Evolutionary conservation across 2,113 vertebrate species (phyloP).

Genomic region (Laticauda laticaudata): DNA sequence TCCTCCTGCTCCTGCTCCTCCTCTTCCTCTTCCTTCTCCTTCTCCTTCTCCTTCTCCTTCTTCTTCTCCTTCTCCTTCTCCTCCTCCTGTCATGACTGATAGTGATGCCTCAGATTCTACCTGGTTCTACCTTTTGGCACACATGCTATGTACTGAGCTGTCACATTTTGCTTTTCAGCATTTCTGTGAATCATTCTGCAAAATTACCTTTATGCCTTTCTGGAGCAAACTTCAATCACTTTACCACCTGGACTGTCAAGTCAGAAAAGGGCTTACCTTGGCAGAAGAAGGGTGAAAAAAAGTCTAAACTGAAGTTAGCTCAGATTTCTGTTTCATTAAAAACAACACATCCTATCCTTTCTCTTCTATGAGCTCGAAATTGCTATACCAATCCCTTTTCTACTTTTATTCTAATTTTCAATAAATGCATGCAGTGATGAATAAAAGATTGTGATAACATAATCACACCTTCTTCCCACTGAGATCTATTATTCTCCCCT

Average conservation of each 20-base stretch:
- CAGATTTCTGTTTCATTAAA: conserved; percentile 9
- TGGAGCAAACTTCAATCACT: not conserved
- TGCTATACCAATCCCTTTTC: not conserved
- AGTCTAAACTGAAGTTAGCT: not conserved
- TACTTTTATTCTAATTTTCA: not conserved
- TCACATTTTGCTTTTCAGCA: too few species aligned
- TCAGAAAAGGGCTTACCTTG: not conserved
- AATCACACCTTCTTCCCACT: conserved; percentile 12
- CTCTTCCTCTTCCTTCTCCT: too few species aligned
- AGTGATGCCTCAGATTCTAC: not conserved
- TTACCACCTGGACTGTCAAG: not conserved
- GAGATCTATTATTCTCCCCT: conserved; percentile 20
- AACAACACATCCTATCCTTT: conserved; percentile 10
- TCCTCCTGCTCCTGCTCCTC: too few species aligned
- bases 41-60: too few species aligned
- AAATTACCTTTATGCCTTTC: not conserved
- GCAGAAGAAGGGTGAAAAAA: not conserved
- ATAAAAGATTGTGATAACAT: conserved; percentile 32
- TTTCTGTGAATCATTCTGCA: not conserved
- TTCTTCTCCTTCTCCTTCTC: not conserved
- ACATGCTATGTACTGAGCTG: not conserved
- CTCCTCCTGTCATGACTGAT: not conserved
- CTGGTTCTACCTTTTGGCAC: not conserved
- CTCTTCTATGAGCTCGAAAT: conserved; percentile 17
- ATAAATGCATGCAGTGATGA: not conserved